Percentiles rank a stretch among this genome's conserved stretches.
Conservation (phyloP, 2,113 vertebrate genomes). For the Mesitornis unicolor region DNA sequence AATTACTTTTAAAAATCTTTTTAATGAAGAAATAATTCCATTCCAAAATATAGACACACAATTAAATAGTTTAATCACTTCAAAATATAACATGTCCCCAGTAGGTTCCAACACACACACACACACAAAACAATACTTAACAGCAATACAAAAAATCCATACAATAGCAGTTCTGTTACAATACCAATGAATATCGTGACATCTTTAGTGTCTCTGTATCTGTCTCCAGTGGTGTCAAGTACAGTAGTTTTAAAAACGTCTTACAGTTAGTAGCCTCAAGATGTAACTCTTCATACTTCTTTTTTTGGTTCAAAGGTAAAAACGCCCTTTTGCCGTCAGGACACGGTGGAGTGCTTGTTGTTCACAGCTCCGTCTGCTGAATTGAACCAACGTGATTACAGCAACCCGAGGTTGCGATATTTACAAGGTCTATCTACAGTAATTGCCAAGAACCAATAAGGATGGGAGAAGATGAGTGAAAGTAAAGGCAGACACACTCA, state of each 20-base stretch:
- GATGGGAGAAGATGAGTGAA: slow-evolving; percentile 73
- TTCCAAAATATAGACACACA: slow-evolving; percentile 91
- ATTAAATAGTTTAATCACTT: slow-evolving; percentile 90
- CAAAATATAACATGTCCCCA: slow-evolving; percentile 90
- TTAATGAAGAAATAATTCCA: slow-evolving; percentile 91
- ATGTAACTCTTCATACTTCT: slow-evolving; percentile 69
- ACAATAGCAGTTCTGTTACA: slow-evolving; percentile 85
- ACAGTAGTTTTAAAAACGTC: slow-evolving; percentile 78
- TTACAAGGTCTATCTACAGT: slow-evolving; percentile 82
- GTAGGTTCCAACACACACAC: slow-evolving; percentile 78
- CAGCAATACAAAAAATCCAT: slow-evolving; percentile 85
- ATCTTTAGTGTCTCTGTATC: slow-evolving; percentile 77
- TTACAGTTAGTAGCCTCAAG: slow-evolving; percentile 75
- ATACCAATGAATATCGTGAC: slow-evolving; percentile 81
- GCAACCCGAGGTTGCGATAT: slow-evolving; percentile 74
- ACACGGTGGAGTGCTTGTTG: slow-evolving; percentile 66
- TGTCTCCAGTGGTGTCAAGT: slow-evolving; percentile 79
- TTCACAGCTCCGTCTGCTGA: slow-evolving; percentile 66
- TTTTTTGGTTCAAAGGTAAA: slow-evolving; percentile 78
- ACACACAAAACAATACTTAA: slow-evolving; percentile 84
- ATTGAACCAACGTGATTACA: slow-evolving; percentile 68
- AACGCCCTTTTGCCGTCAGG: slow-evolving; percentile 73
- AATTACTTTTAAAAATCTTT: slow-evolving; percentile 83
- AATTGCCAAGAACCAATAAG: slow-evolving; percentile 74
- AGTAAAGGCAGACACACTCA: slow-evolving; percentile 75